Conservation (phyloP, 2,888 invertebrate species). For the Patella ulyssiponensis region DNA sequence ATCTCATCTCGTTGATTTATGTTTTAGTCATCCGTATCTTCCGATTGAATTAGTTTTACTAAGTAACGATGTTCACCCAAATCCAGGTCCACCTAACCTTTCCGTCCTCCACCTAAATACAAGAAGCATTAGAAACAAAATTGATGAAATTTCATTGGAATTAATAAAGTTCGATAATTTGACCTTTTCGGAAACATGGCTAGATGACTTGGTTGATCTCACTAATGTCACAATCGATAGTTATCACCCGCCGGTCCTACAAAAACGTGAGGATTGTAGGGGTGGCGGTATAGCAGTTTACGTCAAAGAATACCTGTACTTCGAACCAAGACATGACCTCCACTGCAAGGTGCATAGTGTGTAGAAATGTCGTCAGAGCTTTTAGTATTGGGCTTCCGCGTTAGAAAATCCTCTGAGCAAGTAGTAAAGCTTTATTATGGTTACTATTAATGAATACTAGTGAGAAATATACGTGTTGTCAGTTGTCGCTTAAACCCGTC, state of each 20-base stretch:
- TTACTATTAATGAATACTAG: too few species aligned
- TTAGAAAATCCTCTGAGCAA: too few species aligned
- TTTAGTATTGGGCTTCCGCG: too few species aligned
- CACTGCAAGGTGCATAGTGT: too few species aligned
- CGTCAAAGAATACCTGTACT: background rate
- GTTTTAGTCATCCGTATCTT: too few species aligned
- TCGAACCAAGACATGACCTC: constrained; percentile 5
- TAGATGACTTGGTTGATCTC: background rate
- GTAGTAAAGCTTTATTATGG: too few species aligned
- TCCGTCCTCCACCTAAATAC: background rate
- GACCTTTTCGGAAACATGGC: constrained; percentile 6
- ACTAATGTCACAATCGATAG: background rate
- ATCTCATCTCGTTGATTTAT: too few species aligned
- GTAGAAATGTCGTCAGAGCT: too few species aligned
- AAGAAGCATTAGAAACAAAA: background rate
- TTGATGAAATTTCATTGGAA: background rate
- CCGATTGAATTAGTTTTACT: too few species aligned
- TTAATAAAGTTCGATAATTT: background rate
- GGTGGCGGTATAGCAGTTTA: background rate
- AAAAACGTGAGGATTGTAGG: background rate
- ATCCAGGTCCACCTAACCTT: background rate
- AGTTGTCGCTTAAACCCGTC: too few species aligned
- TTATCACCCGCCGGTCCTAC: background rate
- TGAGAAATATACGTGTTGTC: too few species aligned
- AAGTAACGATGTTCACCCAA: background rate